Base-by-base conservation (phyloP, 2,888 invertebrate genomes). In the Yponomeuta sedellus region DNA sequence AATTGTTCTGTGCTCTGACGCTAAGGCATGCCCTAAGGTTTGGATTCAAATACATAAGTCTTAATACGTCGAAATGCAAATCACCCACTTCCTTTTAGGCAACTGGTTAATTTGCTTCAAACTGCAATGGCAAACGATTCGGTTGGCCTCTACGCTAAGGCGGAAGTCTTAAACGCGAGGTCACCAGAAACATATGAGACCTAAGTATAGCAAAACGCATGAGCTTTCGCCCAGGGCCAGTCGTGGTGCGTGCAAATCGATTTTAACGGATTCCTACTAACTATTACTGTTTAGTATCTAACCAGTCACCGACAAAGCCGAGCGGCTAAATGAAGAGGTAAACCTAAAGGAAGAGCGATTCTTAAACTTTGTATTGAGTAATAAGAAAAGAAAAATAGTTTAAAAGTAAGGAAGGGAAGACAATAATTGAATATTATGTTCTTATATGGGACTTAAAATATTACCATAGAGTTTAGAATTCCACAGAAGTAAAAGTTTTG, bases 231-330 rank as follows among this genome's bases (percentile, higher is more conserved):
- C 74, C 67, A 70, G 67, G 72, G 78, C 78, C 12, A 52, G 44
- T 52, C 44, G 44, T 52, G 44, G 44, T 52, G 44, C 34, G 72
- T 74, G 77, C 77, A 79, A 81, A 82, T 82, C 78, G 74, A 73
- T 74, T 52, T 81, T 78, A 82, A 82, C 75, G 76, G 75, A 79
- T 77, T 71, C 72, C 74, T 72, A 71, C 73, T 73, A 75, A 66
- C 66, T 67, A 67, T 52, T 52, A 16, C 44, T 52, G 16, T 52
- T 16, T 52, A 52, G 44, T 52, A 52, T 52, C 16, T 16, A 70
- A 69, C 66, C 71, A 73, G 74, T 67, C 64, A 73, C 80, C 81
- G 81, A 81, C 82, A 81, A 81, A 81, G 44, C 76, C 70, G 74
- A 66, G 68, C 68, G 67, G 67, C 66, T 69, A 67, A 69, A 72